These are phyloP conservation scores for Fabriciana adippe DNA, from an alignment of 2,888 invertebrate species.

Conservation along the genomic window DNA sequence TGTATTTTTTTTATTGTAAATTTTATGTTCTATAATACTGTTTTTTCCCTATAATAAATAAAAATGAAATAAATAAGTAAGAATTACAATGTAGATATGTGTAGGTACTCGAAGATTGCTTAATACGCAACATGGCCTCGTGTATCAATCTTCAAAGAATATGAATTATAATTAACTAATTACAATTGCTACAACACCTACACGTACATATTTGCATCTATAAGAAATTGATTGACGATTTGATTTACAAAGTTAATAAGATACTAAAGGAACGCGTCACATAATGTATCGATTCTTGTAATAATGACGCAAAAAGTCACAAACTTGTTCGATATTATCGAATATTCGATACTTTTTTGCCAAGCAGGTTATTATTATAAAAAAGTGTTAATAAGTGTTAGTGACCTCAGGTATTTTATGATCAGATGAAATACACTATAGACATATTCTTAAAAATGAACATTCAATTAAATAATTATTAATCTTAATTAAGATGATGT, in stretches of 20 bases:
- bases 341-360: background rate
- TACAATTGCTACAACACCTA: slow-evolving; percentile 16
- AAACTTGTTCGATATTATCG: slow-evolving; percentile 6
- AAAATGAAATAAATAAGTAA: too few relatives aligned
- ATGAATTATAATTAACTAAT: slow-evolving; percentile 25
- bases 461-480: too few relatives aligned
- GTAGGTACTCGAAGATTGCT: too few relatives aligned
- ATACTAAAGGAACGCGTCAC: background rate
- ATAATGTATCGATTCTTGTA: slow-evolving; percentile 7
- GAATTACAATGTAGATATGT: background rate
- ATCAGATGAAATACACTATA: too few relatives aligned
- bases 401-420: too few relatives aligned
- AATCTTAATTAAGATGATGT: too few relatives aligned
- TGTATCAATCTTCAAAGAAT: slow-evolving; percentile 13
- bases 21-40: too few relatives aligned
- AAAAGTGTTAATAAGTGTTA: background rate
- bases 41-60: too few relatives aligned
- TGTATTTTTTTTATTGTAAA: too few relatives aligned
- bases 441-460: too few relatives aligned
- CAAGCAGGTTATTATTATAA: slow-evolving; percentile 1
- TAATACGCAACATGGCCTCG: slow-evolving; percentile 5
- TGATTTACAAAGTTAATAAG: slow-evolving; percentile 5
- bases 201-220: background rate
- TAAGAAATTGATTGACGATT: slow-evolving; percentile 1
- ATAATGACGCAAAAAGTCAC: background rate